Conservation (phyloP, 2,888 invertebrate genomes). For the Cheilosia urbana region DNA sequence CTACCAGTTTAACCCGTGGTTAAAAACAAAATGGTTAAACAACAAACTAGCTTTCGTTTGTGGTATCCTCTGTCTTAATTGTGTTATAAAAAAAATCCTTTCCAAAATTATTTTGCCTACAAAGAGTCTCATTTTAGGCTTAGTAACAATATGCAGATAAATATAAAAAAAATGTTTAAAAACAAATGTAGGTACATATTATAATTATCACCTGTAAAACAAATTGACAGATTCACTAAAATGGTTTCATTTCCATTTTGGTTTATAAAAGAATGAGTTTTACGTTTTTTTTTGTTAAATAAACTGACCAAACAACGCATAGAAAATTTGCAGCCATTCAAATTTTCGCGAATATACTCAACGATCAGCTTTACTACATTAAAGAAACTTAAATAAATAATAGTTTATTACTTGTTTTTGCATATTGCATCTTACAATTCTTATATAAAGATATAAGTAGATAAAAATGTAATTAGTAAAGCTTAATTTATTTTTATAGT, state of each 20-base stretch:
- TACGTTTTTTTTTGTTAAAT: constrained; percentile 29
- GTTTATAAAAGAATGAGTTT: constrained; percentile 35
- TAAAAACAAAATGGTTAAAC: too few relatives aligned
- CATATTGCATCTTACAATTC: constrained; percentile 45
- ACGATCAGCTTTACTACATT: constrained; percentile 17
- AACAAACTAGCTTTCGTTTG: too few relatives aligned
- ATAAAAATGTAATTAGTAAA: background rate
- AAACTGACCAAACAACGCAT: constrained; percentile 72
- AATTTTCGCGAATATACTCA: constrained; percentile 79
- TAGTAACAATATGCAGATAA: too few relatives aligned
- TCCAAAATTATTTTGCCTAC: too few relatives aligned
- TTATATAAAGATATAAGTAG: background rate
- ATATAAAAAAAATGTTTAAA: background rate
- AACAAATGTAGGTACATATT: background rate
- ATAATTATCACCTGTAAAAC: background rate
- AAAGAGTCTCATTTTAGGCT: too few relatives aligned
- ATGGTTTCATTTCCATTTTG: background rate
- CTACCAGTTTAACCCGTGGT: too few relatives aligned
- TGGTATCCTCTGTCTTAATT: too few relatives aligned
- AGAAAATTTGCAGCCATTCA: constrained; percentile 84
- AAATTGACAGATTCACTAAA: constrained; percentile 30
- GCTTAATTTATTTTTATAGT: background rate
- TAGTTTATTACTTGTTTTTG: constrained; percentile 73
- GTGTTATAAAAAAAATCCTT: too few relatives aligned
- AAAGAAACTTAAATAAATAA: constrained; percentile 58